A percentile compares a stretch with the other conserved stretches of the same genome.
Conservation (phyloP, 2,113 vertebrate genomes). For the Myiopsitta monachus region DNA sequence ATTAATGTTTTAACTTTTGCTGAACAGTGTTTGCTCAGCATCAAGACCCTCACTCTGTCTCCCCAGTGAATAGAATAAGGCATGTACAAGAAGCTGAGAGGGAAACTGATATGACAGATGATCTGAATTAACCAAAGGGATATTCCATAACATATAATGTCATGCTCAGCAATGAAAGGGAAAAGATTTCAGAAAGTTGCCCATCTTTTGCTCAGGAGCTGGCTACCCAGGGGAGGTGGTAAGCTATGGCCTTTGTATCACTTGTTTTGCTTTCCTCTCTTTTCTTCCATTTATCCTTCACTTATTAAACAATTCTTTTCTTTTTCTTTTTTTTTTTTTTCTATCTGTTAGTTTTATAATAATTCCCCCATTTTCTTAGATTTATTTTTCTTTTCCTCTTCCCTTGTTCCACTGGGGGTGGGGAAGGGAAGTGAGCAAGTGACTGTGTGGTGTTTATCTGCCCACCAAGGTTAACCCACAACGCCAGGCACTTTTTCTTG, state of each 20-base stretch:
- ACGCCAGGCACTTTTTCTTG: neutral
- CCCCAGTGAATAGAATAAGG: neutral
- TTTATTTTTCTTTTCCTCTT: neutral
- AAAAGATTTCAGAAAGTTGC: neutral
- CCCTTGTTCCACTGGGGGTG: rapidly evolving
- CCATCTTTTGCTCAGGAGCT: neutral
- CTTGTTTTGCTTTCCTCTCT: neutral
- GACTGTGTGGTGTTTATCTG: neutral
- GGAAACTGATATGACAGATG: rapidly evolving
- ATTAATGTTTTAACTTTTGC: neutral
- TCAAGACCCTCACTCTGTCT: neutral
- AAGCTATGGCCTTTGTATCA: neutral
- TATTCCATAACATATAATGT: neutral
- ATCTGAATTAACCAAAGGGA: neutral
- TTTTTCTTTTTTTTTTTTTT: neutral
- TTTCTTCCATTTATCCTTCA: neutral
- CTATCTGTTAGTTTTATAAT: neutral
- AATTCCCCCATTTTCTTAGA: neutral
- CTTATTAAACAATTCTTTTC: neutral
- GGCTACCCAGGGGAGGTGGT: neutral
- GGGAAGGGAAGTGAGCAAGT: neutral
- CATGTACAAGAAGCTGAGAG: rapidly evolving
- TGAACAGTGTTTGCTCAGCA: neutral
- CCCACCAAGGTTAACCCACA: rapidly evolving
- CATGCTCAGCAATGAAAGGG: neutral